Evolutionary conservation across 2,888 invertebrate species (phyloP).

Genomic region (Cantharis flavilabris): DNA sequence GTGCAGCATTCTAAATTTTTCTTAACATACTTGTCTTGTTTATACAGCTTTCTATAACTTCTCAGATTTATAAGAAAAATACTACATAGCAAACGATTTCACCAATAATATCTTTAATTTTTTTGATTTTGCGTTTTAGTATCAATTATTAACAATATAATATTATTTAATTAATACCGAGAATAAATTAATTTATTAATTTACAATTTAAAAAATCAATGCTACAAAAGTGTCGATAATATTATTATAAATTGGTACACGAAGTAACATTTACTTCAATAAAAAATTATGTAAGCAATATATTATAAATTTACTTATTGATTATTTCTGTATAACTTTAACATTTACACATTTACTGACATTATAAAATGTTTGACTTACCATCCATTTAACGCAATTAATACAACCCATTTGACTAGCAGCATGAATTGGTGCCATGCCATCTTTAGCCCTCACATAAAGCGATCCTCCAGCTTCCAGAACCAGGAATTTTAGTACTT

Average conservation of each 20-base stretch:
- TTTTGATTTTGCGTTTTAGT: background rate
- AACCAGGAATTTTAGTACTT: conserved; percentile 83
- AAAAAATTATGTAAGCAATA: background rate
- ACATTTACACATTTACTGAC: background rate
- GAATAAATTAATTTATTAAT: background rate
- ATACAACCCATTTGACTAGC: conserved; percentile 89
- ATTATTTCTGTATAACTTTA: background rate
- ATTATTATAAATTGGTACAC: background rate
- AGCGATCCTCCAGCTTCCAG: conserved; percentile 81
- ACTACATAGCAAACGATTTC: background rate
- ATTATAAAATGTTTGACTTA: conserved; percentile 55
- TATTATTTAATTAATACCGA: background rate
- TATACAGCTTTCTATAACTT: background rate
- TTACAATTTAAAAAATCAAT: background rate
- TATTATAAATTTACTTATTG: background rate
- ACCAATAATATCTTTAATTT: background rate
- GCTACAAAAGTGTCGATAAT: background rate
- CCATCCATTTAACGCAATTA: conserved; percentile 89
- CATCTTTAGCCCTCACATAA: conserved; percentile 83
- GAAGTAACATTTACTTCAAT: background rate
- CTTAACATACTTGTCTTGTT: background rate
- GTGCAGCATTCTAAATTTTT: background rate
- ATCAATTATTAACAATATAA: background rate
- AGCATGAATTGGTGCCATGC: conserved; percentile 89
- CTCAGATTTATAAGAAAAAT: background rate